Conservation (phyloP, 2,888 invertebrate genomes). For the Blomia tropicalis region DNA sequence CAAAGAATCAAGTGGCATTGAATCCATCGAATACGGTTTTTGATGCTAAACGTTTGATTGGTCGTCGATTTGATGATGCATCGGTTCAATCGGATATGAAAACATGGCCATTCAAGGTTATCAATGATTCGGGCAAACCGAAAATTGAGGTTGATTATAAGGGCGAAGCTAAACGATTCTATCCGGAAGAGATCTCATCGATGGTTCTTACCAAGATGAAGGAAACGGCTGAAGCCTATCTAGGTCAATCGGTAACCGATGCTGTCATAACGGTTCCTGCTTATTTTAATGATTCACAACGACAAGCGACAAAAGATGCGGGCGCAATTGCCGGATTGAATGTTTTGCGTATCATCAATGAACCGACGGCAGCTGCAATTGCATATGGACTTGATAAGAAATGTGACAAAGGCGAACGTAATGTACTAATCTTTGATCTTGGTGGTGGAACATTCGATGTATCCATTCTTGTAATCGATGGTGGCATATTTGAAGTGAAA, state of each 20-base stretch:
- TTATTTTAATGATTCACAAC: conserved; percentile 52
- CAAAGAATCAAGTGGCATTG: conserved; percentile 58
- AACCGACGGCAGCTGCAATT: conserved; percentile 35
- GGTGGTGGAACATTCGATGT: conserved; percentile 40
- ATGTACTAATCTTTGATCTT: conserved; percentile 27
- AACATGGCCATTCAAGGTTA: conserved; percentile 64
- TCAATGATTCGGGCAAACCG: conserved; percentile 44
- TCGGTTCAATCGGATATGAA: conserved; percentile 62
- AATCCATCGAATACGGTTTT: conserved; percentile 67
- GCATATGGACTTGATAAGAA: conserved; percentile 36
- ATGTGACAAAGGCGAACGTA: conserved; percentile 27
- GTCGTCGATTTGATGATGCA: conserved; percentile 58
- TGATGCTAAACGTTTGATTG: conserved; percentile 64
- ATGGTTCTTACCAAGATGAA: conserved; percentile 49
- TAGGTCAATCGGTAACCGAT: conserved; percentile 50
- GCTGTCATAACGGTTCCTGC: conserved; percentile 67
- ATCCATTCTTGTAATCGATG: conserved; percentile 44
- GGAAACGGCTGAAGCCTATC: conserved; percentile 55
- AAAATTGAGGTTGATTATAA: conserved; percentile 31
- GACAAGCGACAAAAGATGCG: conserved; percentile 71
- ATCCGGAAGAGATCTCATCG: conserved; percentile 54
- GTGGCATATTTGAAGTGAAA: conserved; percentile 40
- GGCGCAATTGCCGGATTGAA: conserved; percentile 67
- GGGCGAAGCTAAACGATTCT: conserved; percentile 42
- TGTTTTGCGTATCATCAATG: conserved; percentile 55